Evolutionary conservation across 2,888 invertebrate species (phyloP), one percentile per base, ranked within the genome.

Genomic region (Erebia ligea): DNA sequence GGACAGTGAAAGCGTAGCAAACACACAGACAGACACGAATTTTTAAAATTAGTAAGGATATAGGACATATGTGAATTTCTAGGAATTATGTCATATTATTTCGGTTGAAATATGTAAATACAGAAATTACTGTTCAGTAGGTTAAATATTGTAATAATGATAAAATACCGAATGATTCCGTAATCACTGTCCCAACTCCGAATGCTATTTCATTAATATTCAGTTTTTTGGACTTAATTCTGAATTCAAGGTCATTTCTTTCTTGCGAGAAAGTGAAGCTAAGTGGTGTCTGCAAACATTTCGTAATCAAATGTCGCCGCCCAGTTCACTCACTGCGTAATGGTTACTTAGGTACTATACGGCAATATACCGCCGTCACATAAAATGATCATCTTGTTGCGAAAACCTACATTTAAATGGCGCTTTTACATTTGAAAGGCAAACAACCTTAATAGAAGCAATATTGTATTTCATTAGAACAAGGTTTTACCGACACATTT

Each of bases 251-350:
- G 64, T n/a, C 64, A 64, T 50, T 25, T 63, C 63, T 64, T 34
- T 52, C 34, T 52, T 11, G 34, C n/a, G 25, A n/a, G 52, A 52
- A 64, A 64, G 50, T 17, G 34, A 34, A 34, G 10, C n/a, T 64
- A 17, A 25, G 15, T 25, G 61, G 63, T 64, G 64, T 64, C 52
- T 52, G 50, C 64, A 64, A 52, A 64, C 34, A 64, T 52, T 64
- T 64, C 52, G 64, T 64, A 64, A 64, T 52, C 64, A 34, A 64
- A 64, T 52, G 64, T 52, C 64, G 25, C 64, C 64, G 50, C 25
- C 34, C 52, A 45, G 25, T 10, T 45, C 64, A 52, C 34, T 64
- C 34, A 17, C 64, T 50, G 45, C 25, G 62, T 50, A 63, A 63
- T 63, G 48, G 21, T 59, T 42, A 59, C n/a, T 42, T 42, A n/a